Evolutionary conservation across 2,797 vertebrate genomes (phyloP), one percentile per base, ranked within the genome.

Genomic region (Spizella passerina): DNA sequence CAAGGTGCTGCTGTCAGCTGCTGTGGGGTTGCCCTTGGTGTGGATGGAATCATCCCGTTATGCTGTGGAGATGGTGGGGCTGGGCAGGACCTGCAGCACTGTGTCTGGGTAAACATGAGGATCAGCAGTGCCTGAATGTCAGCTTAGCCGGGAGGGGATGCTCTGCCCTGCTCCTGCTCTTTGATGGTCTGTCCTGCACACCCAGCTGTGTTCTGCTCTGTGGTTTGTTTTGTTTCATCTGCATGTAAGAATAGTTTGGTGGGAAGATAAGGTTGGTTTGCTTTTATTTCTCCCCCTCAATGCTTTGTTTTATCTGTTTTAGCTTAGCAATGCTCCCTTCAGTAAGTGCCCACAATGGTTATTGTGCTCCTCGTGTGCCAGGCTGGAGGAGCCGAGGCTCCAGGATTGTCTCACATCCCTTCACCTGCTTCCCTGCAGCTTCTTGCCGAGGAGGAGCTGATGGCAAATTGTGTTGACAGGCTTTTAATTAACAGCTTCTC

Each of bases 1-100:
- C 0, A 0, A 39, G 39, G 44, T 1, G 7, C 6, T 7, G n/a
- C 10, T 27, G 36, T 60, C 26, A 36, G 7, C 6, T 7, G n/a
- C 10, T 27, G 36, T 60, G 36, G 57, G 26, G 5, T 39, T 14
- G 26, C 36, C 57, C 26, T 20, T 21, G 36, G 36, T 38, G 34
- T 27, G 18, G 34, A 5, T 29, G 36, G 36, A 59, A 1, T 9
- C 56, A 38, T 29, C 57, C 57, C 26, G 20, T 29, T 26, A 0
- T 29, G 36, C 26, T 38, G 34, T 4, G 69, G 30, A 19, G 47
- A 1, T 55, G 44, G 2, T 2, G 14, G n/a, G 70, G 72, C 73
- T 55, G 56, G 76, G 55, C 72, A n/a, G 2, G 59, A 20, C 57
- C 92, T 72, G 83, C 23, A 0, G 78, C 23, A 0, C 73, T 79